Base-by-base conservation (phyloP, 2,888 invertebrate genomes). In the Embidobia sp. region DNA sequence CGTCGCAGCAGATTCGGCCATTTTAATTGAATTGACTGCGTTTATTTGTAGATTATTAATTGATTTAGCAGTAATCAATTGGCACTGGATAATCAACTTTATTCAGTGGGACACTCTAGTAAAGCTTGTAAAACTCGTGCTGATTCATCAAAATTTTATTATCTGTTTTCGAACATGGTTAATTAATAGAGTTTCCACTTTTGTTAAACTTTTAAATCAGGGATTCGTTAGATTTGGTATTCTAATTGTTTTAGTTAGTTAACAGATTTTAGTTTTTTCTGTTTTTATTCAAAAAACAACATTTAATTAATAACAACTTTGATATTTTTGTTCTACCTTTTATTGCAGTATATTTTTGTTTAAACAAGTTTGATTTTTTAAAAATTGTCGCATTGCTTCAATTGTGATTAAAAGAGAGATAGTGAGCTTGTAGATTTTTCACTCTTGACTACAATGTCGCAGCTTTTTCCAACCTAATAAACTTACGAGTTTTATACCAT, bases 391-490 rank as follows among this genome's bases (percentile, higher is more conserved):
- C n/a, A n/a, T n/a, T n/a, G n/a, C n/a, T n/a, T n/a, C n/a, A n/a
- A 35, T 5, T 10, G 15, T 6, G 15, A 27, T 11, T 22, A 26
- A 26, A 26, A 18, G 7, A 44, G 18, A 26, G 18, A 44, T 18
- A 26, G 6, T 26, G n/a, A n/a, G 7, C 5, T 44, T 44, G 7
- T 22, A 5, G 26, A 37, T 1, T 37, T 37, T 35, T 26, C 29
- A 27, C 29, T 35, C 26, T 35, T 35, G 33, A 37, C 55, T 16
- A 48, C 33, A 51, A 46, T 31, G 35, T 55, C 42, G 37, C 46
- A 27, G 44, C 48, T 67, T 57, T 67, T 67, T 67, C 57, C 67
- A 57, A 44, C 57, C 67, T 51, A 67, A 55, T 67, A 67, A 57
- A 67, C 48, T 53, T 33, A 26, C 26, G 22, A 40, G 49, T 51